Base-by-base conservation (phyloP, 2,113 vertebrate species). In the Apus apus region DNA sequence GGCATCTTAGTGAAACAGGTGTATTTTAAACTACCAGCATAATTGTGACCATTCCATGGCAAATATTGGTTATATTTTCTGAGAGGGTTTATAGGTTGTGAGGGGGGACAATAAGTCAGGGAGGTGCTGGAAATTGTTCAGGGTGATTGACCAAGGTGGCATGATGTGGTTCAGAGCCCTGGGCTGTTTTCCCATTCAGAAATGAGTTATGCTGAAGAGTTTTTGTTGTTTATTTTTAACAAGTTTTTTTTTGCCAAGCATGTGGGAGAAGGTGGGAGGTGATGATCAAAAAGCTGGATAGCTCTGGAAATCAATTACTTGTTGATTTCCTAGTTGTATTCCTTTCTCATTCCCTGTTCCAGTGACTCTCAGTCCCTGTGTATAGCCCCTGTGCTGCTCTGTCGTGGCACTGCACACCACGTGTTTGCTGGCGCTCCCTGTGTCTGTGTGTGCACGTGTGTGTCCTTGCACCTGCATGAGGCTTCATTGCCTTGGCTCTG, bases 221-320 rank as follows among this genome's bases (percentile, higher is more conserved):
- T 79, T 78, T 70, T 88, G 80, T 87, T 95, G 86, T 89, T 93
- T 92, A 86, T 90, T 94, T 96, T 93, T 89, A 87, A 57, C 90
- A 18, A 48, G 8, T 2, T 29, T 46, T 77, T 77, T 54, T 85
- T 48, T 92, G 90, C 94, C 83, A 89, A 25, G 92, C 67, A 0
- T 12, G 92, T 87, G 90, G 90, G 94, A 90, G 84, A 48, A 25
- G 60, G 85, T 96, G 88, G 96, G 90, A 90, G 87, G 86, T 57
- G 92, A 61, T 88, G 95, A 96, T 92, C 90, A 75, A 19, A 61
- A 48, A 84, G 66, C 92, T 92, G 57, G 80, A 70, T 27, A 23
- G 87, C 94, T 74, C 62, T 93, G 89, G 53, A 29, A 50, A 36
- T n/a, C 32, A 16, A 45, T 29, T 60, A 1, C 78, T 89, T 76